Evolutionary conservation across 2,888 invertebrate genomes (phyloP), one percentile per base, ranked within the genome.

Genomic region (Buathra laborator): DNA sequence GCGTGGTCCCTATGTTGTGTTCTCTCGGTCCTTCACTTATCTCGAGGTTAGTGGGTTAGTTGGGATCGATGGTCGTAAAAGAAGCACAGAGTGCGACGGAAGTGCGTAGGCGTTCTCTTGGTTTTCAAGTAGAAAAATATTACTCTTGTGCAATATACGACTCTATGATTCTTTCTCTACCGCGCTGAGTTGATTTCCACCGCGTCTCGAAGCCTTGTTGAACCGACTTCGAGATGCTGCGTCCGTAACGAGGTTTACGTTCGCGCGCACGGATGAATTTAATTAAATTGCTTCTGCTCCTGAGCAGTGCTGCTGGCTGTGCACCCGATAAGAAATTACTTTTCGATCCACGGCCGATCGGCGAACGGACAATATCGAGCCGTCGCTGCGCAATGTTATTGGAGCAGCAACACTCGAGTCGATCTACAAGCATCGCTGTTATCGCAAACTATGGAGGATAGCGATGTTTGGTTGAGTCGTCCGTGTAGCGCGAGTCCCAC

Each of bases 281-380:
- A 89, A 91, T 90, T 90, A 90, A 92, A 91, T 88, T 87, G 88
- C 85, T 75, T 86, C 83, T 88, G 86, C 81, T 70, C 46, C 64
- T 16, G 46, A 56, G 75, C 62, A 66, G 53, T 62, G 44, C 66
- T n/a, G 68, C 67, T 62, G 46, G 79, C 71, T 64, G 70, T 72
- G 78, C 84, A 83, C 24, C 85, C 78, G 89, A 90, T 89, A 89
- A 88, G 87, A 88, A 89, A 91, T 91, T 86, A 87, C 89, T 89
- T 91, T 89, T 86, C 88, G 87, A 90, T 90, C 83, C 70, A 83
- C 68, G 81, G 74, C 67, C 84, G 77, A 81, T 84, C 77, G 84
- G 71, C 68, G 62, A 74, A 76, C 67, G 53, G 51, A 19, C 43
- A 19, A 53, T 76, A 53, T 66, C 51, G 67, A 56, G 53, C 53